Conservation (phyloP, 2,797 vertebrate genomes). For the Naso thynnoides region DNA sequence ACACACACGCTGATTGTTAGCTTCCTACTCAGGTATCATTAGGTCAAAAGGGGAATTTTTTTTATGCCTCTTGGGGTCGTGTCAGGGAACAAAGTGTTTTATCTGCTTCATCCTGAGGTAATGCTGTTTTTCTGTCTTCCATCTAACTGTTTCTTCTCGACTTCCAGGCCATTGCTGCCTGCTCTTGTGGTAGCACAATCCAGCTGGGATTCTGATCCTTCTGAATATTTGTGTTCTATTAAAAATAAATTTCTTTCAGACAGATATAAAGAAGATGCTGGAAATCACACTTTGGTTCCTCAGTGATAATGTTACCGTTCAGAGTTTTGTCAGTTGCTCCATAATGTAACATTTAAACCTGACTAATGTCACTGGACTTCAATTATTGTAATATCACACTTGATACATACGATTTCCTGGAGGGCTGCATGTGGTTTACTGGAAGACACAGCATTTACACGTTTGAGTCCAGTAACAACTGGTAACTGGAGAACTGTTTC, state of each 20-base stretch:
- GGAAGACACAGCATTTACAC: background rate
- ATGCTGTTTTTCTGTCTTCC: slow-evolving; percentile 14
- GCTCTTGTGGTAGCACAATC: background rate
- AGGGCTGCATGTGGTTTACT: slow-evolving; percentile 10
- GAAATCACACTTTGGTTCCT: background rate
- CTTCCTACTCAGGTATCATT: slow-evolving; percentile 42
- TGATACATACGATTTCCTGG: background rate
- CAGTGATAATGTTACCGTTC: background rate
- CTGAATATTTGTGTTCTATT: background rate
- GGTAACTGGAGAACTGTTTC: too few relatives aligned
- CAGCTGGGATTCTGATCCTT: slow-evolving; percentile 3
- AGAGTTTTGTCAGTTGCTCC: background rate
- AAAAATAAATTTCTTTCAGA: slow-evolving; percentile 4
- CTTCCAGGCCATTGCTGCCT: background rate
- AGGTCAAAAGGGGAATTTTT: slow-evolving; percentile 55
- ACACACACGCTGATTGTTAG: slow-evolving; percentile 39
- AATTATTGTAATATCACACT: background rate
- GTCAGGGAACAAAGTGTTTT: slow-evolving; percentile 43
- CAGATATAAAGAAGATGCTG: background rate
- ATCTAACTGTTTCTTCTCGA: slow-evolving; percentile 15
- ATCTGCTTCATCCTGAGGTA: slow-evolving; percentile 18
- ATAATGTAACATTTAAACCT: background rate
- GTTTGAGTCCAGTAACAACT: background rate
- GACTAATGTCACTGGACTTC: slow-evolving; percentile 1
- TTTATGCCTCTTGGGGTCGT: slow-evolving; percentile 44